A percentile compares a stretch with the other conserved stretches of the same genome.
Conservation (phyloP, 2,888 invertebrate species). For the Eristalis tenax region DNA sequence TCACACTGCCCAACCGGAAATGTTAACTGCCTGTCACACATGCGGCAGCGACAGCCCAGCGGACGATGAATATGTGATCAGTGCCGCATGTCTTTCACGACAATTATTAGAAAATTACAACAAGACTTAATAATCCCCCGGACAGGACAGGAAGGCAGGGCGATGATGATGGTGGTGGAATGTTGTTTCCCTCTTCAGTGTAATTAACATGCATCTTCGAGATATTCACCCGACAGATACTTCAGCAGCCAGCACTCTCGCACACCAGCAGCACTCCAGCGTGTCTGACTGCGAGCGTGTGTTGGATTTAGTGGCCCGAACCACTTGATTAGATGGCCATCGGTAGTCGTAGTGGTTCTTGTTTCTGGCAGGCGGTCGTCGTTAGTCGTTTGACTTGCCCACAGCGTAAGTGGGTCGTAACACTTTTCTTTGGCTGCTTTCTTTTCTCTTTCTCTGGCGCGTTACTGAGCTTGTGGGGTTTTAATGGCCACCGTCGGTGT, state of each 20-base stretch:
- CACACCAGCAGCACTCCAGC: not conserved
- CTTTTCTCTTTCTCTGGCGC: constrained; percentile 51
- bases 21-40: constrained; percentile 56
- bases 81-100: constrained; percentile 10
- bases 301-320: not conserved
- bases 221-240: not conserved
- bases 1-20: constrained; percentile 58
- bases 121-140: not conserved
- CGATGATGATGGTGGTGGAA: not conserved
- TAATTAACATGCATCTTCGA: not conserved
- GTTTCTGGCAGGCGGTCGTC: constrained; percentile 15
- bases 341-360: not conserved
- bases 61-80: constrained; percentile 23
- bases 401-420: constrained; percentile 52
- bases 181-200: not conserved
- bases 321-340: constrained; percentile 40
- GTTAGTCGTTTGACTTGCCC: constrained; percentile 46
- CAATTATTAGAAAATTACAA: constrained; percentile 56
- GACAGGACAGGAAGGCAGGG: constrained; percentile 11
- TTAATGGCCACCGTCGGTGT: constrained; percentile 3
- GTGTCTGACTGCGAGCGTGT: constrained; percentile 22
- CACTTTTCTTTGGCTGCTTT: constrained; percentile 57
- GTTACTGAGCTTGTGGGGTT: constrained; percentile 1
- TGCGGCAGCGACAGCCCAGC: not conserved
- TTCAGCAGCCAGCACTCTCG: constrained; percentile 27